Evolutionary conservation across 2,888 invertebrate genomes (phyloP), one percentile per base, ranked within the genome.

Genomic region (Dermolepida albohirtum): DNA sequence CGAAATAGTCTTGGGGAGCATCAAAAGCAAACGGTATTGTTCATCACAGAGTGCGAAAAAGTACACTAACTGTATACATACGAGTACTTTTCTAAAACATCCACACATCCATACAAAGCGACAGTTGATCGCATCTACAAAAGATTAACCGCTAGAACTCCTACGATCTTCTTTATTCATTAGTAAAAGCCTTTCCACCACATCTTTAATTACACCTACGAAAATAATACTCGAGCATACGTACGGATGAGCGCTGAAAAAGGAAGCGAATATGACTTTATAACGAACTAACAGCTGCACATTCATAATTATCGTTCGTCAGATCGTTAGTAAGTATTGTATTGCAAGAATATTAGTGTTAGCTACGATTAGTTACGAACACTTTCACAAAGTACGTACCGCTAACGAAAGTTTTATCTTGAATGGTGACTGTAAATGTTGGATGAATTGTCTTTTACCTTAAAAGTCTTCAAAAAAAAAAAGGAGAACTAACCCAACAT

Each of bases 41-140:
- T 62, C 59, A 62, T 62, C 59, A 62, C 1, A 29, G 16, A 62
- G 59, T 17, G 59, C 59, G 59, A 62, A 62, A 62, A 62, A 62
- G 6, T 49, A 11, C 47, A 47, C 34, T 62, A 62, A 62, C 59
- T 62, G 59, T 62, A 47, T 29, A 47, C 34, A n/a, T n/a, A n/a
- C n/a, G n/a, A n/a, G 16, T 44, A 47, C 34, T 62, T 49, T 34
- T 47, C 59, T 34, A 62, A 34, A 34, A 43, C 27, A 62, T 34
- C 14, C 34, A 14, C 59, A 47, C 34, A 34, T 29, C 5, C 6
- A 29, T 10, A 34, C 34, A 34, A 6, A 34, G 10, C 34, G 34
- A 34, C 1, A 34, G 11, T 6, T 47, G 34, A 41, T 40, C 40
- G n/a, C n/a, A 29, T 16, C 44, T 62, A 62, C 59, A 62, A 62